Conservation (phyloP, 2,113 vertebrate genomes). For the Megaceryle torquata region DNA sequence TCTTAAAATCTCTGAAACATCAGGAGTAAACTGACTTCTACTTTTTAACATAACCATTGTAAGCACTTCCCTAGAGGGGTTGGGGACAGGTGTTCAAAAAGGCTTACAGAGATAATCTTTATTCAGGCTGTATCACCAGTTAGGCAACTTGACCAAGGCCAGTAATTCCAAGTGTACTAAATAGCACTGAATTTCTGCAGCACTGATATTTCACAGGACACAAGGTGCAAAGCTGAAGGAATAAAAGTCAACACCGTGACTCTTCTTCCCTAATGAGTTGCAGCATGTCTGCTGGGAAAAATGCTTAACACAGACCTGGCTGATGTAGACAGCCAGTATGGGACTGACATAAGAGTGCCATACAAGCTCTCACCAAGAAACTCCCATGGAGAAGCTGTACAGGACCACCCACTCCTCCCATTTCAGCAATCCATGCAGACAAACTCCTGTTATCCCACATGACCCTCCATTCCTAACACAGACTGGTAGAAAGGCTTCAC, state of each 20-base stretch:
- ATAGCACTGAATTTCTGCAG: not conserved
- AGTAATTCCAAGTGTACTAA: not conserved
- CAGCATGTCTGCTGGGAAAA: not conserved
- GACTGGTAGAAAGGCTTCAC: not conserved
- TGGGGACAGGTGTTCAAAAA: not conserved
- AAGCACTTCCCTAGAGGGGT: not conserved
- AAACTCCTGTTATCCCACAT: not conserved
- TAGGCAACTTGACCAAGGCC: not conserved
- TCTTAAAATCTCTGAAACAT: not conserved
- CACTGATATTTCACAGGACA: accelerated
- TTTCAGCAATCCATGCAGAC: not conserved
- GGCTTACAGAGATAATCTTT: not conserved
- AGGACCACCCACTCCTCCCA: not conserved
- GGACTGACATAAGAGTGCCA: not conserved
- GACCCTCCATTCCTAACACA: not conserved
- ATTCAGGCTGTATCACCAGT: not conserved
- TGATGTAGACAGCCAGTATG: not conserved
- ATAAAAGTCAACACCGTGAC: not conserved
- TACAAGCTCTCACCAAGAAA: not conserved
- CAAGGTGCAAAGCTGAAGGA: not conserved
- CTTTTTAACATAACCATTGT: not conserved
- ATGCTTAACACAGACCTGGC: accelerated
- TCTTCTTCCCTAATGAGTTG: not conserved
- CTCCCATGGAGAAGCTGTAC: not conserved
- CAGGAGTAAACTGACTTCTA: not conserved